phyloP scores from a whole-genome alignment of 2,888 invertebrate species.

The Cheilosia urbana region DNA sequence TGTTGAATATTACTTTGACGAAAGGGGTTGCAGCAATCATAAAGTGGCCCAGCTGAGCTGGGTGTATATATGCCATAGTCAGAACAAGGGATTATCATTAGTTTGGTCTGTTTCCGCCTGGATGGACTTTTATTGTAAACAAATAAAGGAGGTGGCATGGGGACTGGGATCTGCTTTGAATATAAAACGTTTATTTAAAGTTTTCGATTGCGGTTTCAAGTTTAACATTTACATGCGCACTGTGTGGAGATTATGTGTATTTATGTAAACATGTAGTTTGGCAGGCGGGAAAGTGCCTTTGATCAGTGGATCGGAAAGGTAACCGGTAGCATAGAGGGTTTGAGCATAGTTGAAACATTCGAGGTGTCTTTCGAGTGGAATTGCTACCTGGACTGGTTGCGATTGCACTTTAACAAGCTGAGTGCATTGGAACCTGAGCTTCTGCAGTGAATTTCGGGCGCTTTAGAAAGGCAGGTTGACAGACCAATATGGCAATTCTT shows the following conservation, averaged over 20 bases:
- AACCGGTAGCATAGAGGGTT: neutral
- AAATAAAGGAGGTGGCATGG: constrained; percentile 35
- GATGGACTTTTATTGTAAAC: constrained; percentile 65
- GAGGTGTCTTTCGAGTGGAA: neutral
- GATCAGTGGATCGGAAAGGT: constrained; percentile 50
- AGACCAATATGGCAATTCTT: too few relatives aligned
- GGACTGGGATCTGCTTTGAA: constrained; percentile 31
- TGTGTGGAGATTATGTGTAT: constrained; percentile 2
- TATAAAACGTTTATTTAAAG: constrained; percentile 43
- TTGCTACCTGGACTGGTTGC: neutral
- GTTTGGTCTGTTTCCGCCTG: constrained; percentile 54
- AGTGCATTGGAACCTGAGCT: too few relatives aligned
- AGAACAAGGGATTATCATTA: constrained; percentile 24
- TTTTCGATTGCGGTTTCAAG: constrained; percentile 59
- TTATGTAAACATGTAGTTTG: constrained; percentile 26
- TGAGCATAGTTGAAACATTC: neutral
- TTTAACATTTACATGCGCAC: neutral
- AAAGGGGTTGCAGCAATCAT: constrained; percentile 28
- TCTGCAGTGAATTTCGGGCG: too few relatives aligned
- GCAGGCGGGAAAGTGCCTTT: constrained; percentile 15
- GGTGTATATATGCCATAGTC: constrained; percentile 1
- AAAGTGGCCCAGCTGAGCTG: constrained; percentile 4
- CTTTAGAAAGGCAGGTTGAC: too few relatives aligned
- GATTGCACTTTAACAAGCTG: neutral
- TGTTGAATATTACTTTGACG: constrained; percentile 61